These are phyloP conservation scores for Halcyon smyrnensis DNA, from an alignment of 2,797 vertebrate genomes.

Conservation along the genomic window DNA sequence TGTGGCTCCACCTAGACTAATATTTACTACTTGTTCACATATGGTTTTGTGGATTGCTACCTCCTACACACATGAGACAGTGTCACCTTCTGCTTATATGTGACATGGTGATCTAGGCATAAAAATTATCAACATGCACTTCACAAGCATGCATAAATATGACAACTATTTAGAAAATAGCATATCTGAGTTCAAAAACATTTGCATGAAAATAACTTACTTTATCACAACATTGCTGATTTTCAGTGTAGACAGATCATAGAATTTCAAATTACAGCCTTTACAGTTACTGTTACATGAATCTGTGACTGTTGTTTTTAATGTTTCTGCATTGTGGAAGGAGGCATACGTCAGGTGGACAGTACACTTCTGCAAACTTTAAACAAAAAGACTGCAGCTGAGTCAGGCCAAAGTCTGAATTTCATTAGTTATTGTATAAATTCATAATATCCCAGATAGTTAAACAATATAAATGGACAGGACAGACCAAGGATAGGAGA, in stretches of 20 bases:
- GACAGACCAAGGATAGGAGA: neutral
- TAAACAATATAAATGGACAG: neutral
- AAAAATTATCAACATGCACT: neutral
- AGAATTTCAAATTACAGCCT: neutral
- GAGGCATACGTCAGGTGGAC: neutral
- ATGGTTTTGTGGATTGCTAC: neutral
- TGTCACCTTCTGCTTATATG: neutral
- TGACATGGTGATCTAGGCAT: neutral
- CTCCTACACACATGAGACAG: neutral
- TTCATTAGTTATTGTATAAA: neutral
- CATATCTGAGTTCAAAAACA: neutral
- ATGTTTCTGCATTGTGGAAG: neutral
- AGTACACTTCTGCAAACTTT: neutral
- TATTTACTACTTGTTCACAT: neutral
- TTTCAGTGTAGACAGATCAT: neutral
- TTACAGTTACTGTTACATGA: neutral
- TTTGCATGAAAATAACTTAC: neutral
- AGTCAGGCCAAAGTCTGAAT: neutral
- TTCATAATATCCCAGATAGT: neutral
- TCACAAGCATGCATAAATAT: neutral
- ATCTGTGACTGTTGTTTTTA: neutral
- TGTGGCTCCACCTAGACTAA: neutral
- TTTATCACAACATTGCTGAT: neutral
- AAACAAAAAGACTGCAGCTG: neutral
- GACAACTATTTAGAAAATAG: neutral